Base-by-base conservation (phyloP, 2,797 vertebrate species). In the Melanotaenia trifasciata region DNA sequence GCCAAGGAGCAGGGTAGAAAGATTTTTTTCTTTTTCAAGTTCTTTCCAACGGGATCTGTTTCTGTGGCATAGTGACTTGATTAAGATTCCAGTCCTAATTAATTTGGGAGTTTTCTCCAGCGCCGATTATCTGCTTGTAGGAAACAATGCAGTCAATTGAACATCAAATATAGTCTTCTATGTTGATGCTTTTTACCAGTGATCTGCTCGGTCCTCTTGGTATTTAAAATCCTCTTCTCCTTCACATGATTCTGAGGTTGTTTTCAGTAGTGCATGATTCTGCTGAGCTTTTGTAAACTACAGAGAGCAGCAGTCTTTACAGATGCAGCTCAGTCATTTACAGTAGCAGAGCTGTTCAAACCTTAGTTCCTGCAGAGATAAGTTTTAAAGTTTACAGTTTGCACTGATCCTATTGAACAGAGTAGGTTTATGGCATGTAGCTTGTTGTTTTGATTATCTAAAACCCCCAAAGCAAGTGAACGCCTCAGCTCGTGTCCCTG, bases 61-160 rank as follows among this genome's bases (percentile, higher is more conserved):
- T 63, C 78, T 76, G 45, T 77, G 58, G 70, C 91, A 91, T 84
- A 81, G 78, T 91, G 84, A 86, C 82, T 92, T 70, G 78, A 90
- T 94, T 93, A 92, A 90, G 85, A 88, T 87, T 83, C 83, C 82
- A 74, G 63, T 58, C 89, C 66, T 90, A 87, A 91, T 90, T 91
- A 90, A 71, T 79, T 77, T 77, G 72, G 67, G 76, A 87, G 67
- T 83, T 84, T 73, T 89, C 74, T 85, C 74, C 68, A 51, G 68
- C 69, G 79, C 78, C 63, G 63, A 76, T 77, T 76, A 65, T 53
- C 63, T 70, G 38, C 70, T 74, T 74, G 13, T 50, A 67, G 66
- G 78, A 85, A 84, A 68, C 30, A 22, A 85, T 80, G 80, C 77
- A 76, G 66, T 72, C 73, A 84, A 89, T 74, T 75, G 54, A 77